Base-by-base conservation (phyloP, 1,140 invertebrate genomes). In the Euura lappo region DNA sequence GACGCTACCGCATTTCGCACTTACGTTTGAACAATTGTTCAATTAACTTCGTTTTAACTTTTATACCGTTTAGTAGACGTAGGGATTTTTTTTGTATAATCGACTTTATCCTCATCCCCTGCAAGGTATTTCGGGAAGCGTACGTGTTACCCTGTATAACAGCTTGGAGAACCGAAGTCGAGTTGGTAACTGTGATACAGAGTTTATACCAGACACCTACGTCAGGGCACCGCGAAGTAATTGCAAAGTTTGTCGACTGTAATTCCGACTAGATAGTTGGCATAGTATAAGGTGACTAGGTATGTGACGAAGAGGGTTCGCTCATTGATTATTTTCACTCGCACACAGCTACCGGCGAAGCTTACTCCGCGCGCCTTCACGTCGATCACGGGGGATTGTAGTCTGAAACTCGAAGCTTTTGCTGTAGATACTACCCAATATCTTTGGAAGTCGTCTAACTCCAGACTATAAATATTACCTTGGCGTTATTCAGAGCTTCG, bases 1-100 rank as follows among this genome's bases (percentile, higher is more conserved):
- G 68, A 3, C 84, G 47, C 44, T 75, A 75, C n/a, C 86, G 79
- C 75, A 28, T 28, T 28, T 28, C 28, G 28, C 28, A 28, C 28
- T 1, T 28, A 28, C 28, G 28, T 28, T 28, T 28, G 28, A 28
- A 28, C 28, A 28, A 28, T 28, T 28, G 0, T 28, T 28, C 28
- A 28, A 28, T 28, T 28, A 28, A 28, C 28, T 28, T 28, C 0
- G 28, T 28, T 28, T 28, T 28, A 28, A 28, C 28, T 28, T 1
- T 28, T 28, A 28, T 28, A 28, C 28, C 28, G 28, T 28, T 28
- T 28, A 28, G 28, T 28, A 1, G 28, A 28, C 28, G 28, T 28
- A 28, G 28, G 28, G 28, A 28, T 28, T 28, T 28, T 28, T 28
- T 28, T 28, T 28, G 28, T 28, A 28, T 28, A 28, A 28, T 28